Evolutionary conservation across 2,113 vertebrate genomes (phyloP), one percentile per base, ranked within the genome.

Genomic region (Cynocephalus volans): DNA sequence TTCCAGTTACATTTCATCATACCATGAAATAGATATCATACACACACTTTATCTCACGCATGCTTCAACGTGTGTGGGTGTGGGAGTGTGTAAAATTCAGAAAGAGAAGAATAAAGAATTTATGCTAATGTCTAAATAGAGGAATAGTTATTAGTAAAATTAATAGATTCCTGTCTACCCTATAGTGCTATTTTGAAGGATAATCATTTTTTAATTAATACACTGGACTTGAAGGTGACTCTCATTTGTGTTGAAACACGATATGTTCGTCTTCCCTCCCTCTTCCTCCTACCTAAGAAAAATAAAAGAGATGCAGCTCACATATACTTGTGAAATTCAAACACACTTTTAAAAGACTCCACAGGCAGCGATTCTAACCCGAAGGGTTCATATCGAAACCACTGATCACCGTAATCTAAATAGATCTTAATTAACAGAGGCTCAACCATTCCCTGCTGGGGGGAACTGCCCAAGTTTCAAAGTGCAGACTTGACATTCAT

Each of bases 321-420:
- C 6, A 73, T 8, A 13, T 33, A 28, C 56, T 64, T 90, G 76
- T 93, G 67, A 97, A 96, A 84, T 36, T 76, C 41, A 88, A 92
- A 85, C 45, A 92, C 21, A 45, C 76, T 83, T 80, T 85, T 36
- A 36, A n/a, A n/a, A 92, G 33, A 95, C 73, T 56, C 2, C 0
- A 48, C 33, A 65, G 50, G 31, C 50, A 73, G 48, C 5, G 28
- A 81, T 58, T 94, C 76, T 88, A 88, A 77, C 41, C 70, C 54
- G 31, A 90, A 69, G 12, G 31, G 33, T 50, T 88, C 83, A 26
- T 14, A 8, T 19, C 56, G 60, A 97, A 96, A 88, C 28, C 33
- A 73, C 5, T 84, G 77, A 54, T 64, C 54, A 50, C 8, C 90
- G 62, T 82, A 72, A 56, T 88, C 7, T 31, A 92, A 92, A 60